phyloP scores from a whole-genome alignment of 2,888 invertebrate genomes.

The Dasysyrphus albostriatus region DNA sequence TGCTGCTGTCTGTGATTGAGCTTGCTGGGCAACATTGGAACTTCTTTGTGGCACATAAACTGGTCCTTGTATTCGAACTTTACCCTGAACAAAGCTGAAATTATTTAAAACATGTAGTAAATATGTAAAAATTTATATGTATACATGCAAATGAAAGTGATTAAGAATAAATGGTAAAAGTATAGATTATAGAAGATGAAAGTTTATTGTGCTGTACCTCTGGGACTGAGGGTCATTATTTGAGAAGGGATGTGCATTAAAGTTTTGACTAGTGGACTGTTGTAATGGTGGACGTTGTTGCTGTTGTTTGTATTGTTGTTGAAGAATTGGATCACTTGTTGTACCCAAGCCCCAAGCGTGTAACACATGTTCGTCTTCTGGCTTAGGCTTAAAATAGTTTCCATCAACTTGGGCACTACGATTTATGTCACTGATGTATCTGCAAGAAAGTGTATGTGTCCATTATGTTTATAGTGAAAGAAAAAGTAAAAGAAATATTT shows the following conservation, averaged over 20 bases:
- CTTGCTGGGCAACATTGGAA: constrained; percentile 79
- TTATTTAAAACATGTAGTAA: neutral
- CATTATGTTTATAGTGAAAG: neutral
- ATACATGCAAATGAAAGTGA: neutral
- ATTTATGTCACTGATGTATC: constrained; percentile 86
- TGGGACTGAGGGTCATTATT: constrained; percentile 80
- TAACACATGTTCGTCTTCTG: constrained; percentile 86
- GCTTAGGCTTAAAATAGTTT: constrained; percentile 84
- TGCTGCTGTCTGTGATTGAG: constrained; percentile 79
- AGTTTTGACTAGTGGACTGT: constrained; percentile 82
- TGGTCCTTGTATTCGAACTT: constrained; percentile 77
- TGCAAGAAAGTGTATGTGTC: constrained; percentile 78
- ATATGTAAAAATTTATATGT: neutral
- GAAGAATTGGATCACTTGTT: constrained; percentile 79
- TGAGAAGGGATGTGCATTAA: constrained; percentile 81
- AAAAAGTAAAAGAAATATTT: neutral
- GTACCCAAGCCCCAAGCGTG: constrained; percentile 87
- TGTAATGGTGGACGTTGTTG: constrained; percentile 78
- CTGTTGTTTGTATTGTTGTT: constrained; percentile 74
- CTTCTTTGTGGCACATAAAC: constrained; percentile 79
- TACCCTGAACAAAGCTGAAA: constrained; percentile 63
- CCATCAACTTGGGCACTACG: constrained; percentile 85
- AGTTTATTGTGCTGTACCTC: constrained; percentile 79
- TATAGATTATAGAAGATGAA: constrained; percentile 11
- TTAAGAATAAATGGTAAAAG: neutral